These are phyloP conservation scores for Gymnothorax reevesii DNA, from an alignment of 2,797 vertebrate genomes.

Conservation along the genomic window DNA sequence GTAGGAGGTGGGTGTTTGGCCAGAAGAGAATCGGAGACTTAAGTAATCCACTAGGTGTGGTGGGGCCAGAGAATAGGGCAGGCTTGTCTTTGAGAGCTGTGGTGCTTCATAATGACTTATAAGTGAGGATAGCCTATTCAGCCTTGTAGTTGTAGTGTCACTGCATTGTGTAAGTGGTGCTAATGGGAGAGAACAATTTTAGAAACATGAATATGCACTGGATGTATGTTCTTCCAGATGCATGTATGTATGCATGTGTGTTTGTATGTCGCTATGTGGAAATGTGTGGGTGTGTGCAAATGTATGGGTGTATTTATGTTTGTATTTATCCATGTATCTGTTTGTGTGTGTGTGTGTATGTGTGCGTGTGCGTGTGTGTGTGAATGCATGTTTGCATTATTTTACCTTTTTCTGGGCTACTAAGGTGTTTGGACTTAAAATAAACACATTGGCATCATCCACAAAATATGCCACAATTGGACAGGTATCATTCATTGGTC, in stretches of 20 bases:
- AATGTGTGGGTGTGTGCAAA: too few relatives aligned
- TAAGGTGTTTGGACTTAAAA: neutral
- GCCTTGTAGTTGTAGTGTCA: neutral
- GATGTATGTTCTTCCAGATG: neutral
- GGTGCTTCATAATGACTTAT: neutral
- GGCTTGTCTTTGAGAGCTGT: neutral
- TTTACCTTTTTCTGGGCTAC: neutral
- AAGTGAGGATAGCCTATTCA: neutral
- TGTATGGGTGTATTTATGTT: too few relatives aligned
- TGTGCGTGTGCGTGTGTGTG: too few relatives aligned
- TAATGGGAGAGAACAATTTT: neutral
- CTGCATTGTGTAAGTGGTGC: neutral
- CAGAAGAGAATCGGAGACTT: slow-evolving; percentile 38
- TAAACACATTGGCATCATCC: neutral
- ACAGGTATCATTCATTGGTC: too few relatives aligned
- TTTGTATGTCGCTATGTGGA: too few relatives aligned
- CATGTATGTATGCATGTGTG: neutral
- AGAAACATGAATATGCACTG: neutral
- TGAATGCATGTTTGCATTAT: neutral
- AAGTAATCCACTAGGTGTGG: neutral
- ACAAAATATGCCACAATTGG: too few relatives aligned
- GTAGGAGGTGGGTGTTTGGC: slow-evolving; percentile 29
- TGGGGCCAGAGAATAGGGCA: neutral
- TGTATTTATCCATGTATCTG: too few relatives aligned
- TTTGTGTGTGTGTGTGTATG: too few relatives aligned